A percentile compares a stretch with the other conserved stretches of the same genome.
Evolutionary conservation across 2,888 invertebrate species (phyloP).

Genomic region (Agrypnus murinus): DNA sequence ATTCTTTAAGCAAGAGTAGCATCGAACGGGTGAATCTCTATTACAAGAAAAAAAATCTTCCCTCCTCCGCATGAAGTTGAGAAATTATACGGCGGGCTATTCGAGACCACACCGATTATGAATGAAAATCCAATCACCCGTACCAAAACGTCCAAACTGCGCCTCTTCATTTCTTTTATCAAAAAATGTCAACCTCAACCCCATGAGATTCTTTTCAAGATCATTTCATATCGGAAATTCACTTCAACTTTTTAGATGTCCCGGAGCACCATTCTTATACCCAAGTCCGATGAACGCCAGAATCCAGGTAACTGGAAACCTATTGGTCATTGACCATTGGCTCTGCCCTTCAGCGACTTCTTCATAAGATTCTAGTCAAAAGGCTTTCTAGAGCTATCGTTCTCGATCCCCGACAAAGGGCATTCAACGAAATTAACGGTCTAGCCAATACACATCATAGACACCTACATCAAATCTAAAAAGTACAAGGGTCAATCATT

Average conservation of each 20-base stretch:
- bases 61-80: neutral
- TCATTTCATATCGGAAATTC: slow-evolving; percentile 18
- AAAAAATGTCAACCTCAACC: neutral
- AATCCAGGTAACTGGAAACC: slow-evolving; percentile 59
- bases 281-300: slow-evolving; percentile 52
- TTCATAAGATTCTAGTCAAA: slow-evolving; percentile 56
- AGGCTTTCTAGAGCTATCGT: slow-evolving; percentile 33
- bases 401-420: slow-evolving; percentile 62
- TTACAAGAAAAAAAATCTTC: neutral
- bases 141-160: neutral
- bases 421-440: slow-evolving; percentile 65
- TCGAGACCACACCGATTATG: too few relatives aligned
- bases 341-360: slow-evolving; percentile 55
- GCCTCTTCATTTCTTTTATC: neutral
- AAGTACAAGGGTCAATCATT: slow-evolving; percentile 57
- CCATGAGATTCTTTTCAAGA: slow-evolving; percentile 44
- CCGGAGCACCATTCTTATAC: slow-evolving; percentile 48
- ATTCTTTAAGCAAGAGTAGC: too few relatives aligned
- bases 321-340: slow-evolving; percentile 61
- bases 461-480: slow-evolving; percentile 60
- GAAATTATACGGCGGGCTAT: neutral
- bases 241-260: neutral
- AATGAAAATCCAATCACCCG: neutral
- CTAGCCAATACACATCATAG: slow-evolving; percentile 63
- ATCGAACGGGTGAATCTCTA: neutral